Evolutionary conservation across 2,888 invertebrate genomes (phyloP).

Genomic region (Odontocerum albicorne): DNA sequence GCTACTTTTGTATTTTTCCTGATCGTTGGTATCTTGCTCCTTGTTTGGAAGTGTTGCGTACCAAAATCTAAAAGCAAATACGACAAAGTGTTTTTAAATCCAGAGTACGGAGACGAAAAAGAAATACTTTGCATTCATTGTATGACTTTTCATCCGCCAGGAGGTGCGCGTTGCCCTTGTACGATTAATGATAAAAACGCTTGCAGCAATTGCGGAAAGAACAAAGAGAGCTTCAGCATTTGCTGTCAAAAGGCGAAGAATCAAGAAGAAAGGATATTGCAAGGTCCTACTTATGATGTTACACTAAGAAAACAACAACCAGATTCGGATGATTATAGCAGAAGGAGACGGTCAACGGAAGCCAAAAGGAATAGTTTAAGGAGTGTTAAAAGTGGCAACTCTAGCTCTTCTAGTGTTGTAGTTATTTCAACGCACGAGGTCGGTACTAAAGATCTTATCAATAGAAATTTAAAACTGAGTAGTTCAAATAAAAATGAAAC

Average conservation of each 20-base stretch:
- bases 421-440: constrained; percentile 30
- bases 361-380: constrained; percentile 23
- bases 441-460: constrained; percentile 18
- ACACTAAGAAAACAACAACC: constrained; percentile 31
- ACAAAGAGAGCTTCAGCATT: constrained; percentile 27
- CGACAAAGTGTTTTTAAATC: constrained; percentile 29
- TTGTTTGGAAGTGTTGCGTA: constrained; percentile 22
- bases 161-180: constrained; percentile 24
- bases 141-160: constrained; percentile 24
- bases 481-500: constrained; percentile 3
- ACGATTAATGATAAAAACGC: constrained; percentile 1
- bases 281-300: constrained; percentile 27
- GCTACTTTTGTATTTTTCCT: constrained; percentile 27
- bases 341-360: constrained; percentile 3
- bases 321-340: neutral
- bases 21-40: constrained; percentile 22
- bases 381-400: constrained; percentile 18
- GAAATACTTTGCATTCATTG: constrained; percentile 29
- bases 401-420: constrained; percentile 22
- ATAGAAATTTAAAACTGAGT: neutral
- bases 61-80: constrained; percentile 20
- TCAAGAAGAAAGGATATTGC: constrained; percentile 15
- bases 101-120: constrained; percentile 29
- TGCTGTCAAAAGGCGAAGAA: constrained; percentile 24
- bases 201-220: constrained; percentile 27